A percentile compares a stretch with the other conserved stretches of the same genome.
phyloP scores from a whole-genome alignment of 2,113 vertebrate genomes.

The Perccottus glenii region DNA sequence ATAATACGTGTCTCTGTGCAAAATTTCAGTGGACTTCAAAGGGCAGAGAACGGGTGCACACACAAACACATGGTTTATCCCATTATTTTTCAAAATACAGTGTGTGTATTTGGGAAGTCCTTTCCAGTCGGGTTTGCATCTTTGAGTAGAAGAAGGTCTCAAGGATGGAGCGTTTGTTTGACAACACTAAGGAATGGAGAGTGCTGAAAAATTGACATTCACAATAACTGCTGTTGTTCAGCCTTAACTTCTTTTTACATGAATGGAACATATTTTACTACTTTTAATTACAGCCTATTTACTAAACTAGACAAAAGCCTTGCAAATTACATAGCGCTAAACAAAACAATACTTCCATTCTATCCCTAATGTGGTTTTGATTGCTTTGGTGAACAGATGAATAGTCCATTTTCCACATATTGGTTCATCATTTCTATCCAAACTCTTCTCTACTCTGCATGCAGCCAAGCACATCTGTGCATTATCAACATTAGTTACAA shows the following conservation, averaged over 20 bases:
- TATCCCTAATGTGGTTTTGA: conserved; percentile 30
- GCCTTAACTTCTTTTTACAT: neutral
- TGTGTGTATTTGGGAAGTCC: conserved; percentile 15
- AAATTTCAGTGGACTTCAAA: conserved; percentile 68
- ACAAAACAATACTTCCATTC: neutral
- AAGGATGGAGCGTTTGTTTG: neutral
- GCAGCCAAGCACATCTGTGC: conserved; percentile 27
- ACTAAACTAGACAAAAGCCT: neutral
- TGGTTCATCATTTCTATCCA: conserved; percentile 37
- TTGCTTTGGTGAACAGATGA: conserved; percentile 26
- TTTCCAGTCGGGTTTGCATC: conserved; percentile 22
- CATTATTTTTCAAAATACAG: conserved; percentile 54
- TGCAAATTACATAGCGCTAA: neutral
- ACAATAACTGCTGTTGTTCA: no score
- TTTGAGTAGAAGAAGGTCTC: conserved; percentile 27
- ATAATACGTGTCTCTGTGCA: conserved; percentile 50
- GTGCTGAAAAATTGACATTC: neutral
- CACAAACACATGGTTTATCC: conserved; percentile 37
- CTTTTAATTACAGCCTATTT: neutral
- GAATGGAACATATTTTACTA: neutral
- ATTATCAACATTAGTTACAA: conserved; percentile 25
- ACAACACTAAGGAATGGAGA: neutral
- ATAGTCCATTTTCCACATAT: conserved; percentile 12
- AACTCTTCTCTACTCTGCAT: conserved; percentile 14
- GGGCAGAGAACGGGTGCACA: conserved; percentile 44